Evolutionary conservation across 2,888 invertebrate species (phyloP), one percentile per base, ranked within the genome.

Genomic region (Pogonocherus hispidulus): DNA sequence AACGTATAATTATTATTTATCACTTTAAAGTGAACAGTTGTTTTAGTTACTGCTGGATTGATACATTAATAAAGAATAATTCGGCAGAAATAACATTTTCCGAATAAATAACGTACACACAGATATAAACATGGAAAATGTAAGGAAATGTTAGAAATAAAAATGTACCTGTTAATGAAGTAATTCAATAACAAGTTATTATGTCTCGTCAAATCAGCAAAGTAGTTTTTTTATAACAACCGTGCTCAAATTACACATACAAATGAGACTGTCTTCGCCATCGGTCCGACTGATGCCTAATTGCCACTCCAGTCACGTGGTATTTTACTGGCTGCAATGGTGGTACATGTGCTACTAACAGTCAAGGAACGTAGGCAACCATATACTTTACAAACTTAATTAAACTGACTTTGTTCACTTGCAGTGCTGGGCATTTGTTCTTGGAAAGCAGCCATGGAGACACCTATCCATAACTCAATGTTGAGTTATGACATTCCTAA

Each of bases 361-460:
- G 63, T 67, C 63, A 55, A 41, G 57, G 44, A 67, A 41, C 41
- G 51, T 49, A 27, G 51, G 63, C 56, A 67, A 67, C 67, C 67
- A 55, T 62, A 65, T 60, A 65, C 65, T 65, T 64, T 69, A 65
- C 46, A 54, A 65, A 65, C 65, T 69, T 69, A 69, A 69, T 69
- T 69, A 69, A 69, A 69, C 65, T 55, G 44, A 69, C 65, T 65
- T 69, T 60, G 64, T 65, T 59, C 67, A 57, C 46, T 63, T 51
- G 66, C 51, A 20, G 27, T 35, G 49, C 35, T 46, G 18, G 52
- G 44, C 47, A 27, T 52, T 44, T 59, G 59, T 59, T 59, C 46
- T 22, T 51, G 62, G 37, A 62, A 62, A 37, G 27, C 51, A 11
- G 35, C 49, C 37, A 35, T 51, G 62, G 35, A 37, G 51, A 62